These are phyloP conservation scores for Peromyscus melanophrys DNA, from an alignment of 2,797 vertebrate genomes.

Conservation along the genomic window DNA sequence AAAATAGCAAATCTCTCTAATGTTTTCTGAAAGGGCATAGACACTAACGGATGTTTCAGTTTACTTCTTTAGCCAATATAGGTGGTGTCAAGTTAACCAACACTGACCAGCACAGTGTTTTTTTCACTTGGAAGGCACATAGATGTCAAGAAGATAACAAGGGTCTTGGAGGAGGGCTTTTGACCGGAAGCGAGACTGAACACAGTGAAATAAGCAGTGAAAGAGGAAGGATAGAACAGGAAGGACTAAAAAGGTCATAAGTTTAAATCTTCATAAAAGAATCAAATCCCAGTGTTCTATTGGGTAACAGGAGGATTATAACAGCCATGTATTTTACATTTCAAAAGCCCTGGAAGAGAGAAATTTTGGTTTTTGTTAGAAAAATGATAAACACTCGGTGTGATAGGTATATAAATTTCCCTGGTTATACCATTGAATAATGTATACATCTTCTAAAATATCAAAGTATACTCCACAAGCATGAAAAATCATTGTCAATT, in stretches of 20 bases:
- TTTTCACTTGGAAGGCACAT: not conserved
- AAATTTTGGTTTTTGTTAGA: not conserved
- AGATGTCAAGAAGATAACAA: not conserved
- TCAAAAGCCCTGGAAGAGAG: not conserved
- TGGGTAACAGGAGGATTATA: not conserved
- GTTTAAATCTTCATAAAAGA: not conserved
- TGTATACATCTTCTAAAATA: not conserved
- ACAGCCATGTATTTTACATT: not conserved
- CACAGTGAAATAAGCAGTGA: not conserved
- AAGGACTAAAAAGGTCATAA: too few relatives aligned
- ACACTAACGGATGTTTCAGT: not conserved
- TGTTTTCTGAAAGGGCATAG: not conserved
- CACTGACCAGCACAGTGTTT: too few relatives aligned
- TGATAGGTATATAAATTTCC: not conserved
- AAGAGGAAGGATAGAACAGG: not conserved
- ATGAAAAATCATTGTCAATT: not conserved
- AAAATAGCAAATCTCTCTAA: not conserved
- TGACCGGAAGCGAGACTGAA: not conserved
- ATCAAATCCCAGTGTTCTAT: not conserved
- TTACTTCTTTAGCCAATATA: not conserved
- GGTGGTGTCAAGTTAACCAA: not conserved
- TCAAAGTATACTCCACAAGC: not conserved
- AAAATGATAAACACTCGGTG: not conserved
- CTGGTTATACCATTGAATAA: not conserved
- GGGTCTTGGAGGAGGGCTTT: not conserved